Evolutionary conservation across 2,888 invertebrate species (phyloP), one percentile per base, ranked within the genome.

Genomic region (Desoria tigrina): DNA sequence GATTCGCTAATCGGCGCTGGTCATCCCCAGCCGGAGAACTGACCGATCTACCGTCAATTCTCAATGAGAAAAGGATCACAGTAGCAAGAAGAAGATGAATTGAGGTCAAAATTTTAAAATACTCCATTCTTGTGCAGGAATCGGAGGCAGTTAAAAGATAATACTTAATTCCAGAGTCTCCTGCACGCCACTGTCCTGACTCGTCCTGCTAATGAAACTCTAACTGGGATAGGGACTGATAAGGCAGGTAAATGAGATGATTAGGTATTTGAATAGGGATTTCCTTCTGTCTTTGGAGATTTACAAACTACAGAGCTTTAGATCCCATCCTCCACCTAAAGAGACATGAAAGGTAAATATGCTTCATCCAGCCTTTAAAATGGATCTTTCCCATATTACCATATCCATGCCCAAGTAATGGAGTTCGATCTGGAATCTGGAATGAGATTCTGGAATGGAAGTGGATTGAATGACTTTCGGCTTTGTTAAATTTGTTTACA

Each of bases 201-300:
- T 32, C 6, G 11, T 32, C 11, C 6, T 4, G 6, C 32, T 32
- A 32, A 32, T 11, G 11, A 11, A 32, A 32, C 32, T n/a, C n/a
- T 32, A 32, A 4, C 32, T 32, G 24, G 23, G 11, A 16, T 16
- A 45, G 7, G 7, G 16, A 21, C 7, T 14, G 11, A 24, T 26
- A 54, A 26, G 32, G 4, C 11, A 27, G 28, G 54, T 26, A 28
- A 54, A 54, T 54, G 54, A 54, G 54, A 28, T 54, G 54, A 54
- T 54, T 54, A 54, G 27, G n/a, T 45, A 21, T 21, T 21, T 54
- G 54, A 54, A 11, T 54, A 32, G 54, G 28, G 54, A 54, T 9
- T 54, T 54, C 32, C 54, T 54, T 32, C n/a, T 26, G 54, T 54
- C 54, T 54, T 27, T 54, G 28, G 54, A 54, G 54, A 54, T 28